Evolutionary conservation across 2,888 invertebrate genomes (phyloP), one percentile per base, ranked within the genome.

Genomic region (Heteromyza rotundicornis): DNA sequence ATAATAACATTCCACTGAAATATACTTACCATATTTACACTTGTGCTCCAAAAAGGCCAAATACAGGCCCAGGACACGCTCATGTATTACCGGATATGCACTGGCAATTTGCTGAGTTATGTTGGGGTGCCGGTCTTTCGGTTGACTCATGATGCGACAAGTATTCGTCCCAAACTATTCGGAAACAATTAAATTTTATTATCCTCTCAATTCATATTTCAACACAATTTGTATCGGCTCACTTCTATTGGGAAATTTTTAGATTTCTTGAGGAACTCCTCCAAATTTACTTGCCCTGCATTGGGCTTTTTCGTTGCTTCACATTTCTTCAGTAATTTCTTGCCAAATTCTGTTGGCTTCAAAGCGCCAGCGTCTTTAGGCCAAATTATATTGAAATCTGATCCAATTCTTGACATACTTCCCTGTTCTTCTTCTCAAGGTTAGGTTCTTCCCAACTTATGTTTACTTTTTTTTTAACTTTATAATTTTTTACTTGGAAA

Each of bases 11-110:
- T n/a, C 32, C 32, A 12, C 5, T 32, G 32, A 8, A 5, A 32
- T 32, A 8, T 8, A 60, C 74, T 66, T 60, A 79, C 80, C 81
- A 71, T 77, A 79, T 61, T 71, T 61, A 16, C 67, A 66, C 79
- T 90, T 90, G 73, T 89, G 87, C 64, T 88, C 86, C 57, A 91
- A 82, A 79, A 89, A 91, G 63, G 86, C 84, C 5, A 88, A 85
- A 77, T 88, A 88, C 1, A 91, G 79, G 1, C 86, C 80, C 2
- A 91, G 66, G 8, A 87, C 87, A 54, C 88, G 85, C 74, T 90
- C 90, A 68, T 91, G 91, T 64, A 91, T 84, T 1, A 91, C 66
- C 0, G 91, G 90, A 76, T 91, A 90, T 0, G 86, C 87, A 0
- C 89, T 89, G 1, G 83, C 82, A 8, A 80, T 76, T 68, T 84